Evolutionary conservation across 2,888 invertebrate genomes (phyloP), one percentile per base, ranked within the genome.

Genomic region (Ornithoptera alexandrae): DNA sequence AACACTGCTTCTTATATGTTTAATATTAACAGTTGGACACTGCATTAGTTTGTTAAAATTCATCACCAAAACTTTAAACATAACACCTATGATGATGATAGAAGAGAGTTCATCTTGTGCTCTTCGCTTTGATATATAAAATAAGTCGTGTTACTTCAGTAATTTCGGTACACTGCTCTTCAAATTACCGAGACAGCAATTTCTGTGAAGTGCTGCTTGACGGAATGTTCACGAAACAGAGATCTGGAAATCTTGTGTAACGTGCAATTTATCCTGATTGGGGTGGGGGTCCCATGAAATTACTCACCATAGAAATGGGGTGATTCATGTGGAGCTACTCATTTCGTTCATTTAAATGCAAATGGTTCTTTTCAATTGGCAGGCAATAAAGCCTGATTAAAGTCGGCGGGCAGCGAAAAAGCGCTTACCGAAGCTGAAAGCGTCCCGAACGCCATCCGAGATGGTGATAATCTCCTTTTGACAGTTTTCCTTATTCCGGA

Each of bases 321-420:
- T 2, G 42, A 42, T 64, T 60, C 59, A 61, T 65, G 68, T 69
- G 42, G 56, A 60, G 46, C 50, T 46, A 58, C 60, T 39, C 42
- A 39, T 68, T 68, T 61, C 30, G 56, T 65, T 69, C 65, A 65
- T 69, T 69, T 65, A 57, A 69, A 69, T 69, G 69, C 65, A 69
- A 69, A 69, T 69, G 65, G 62, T 62, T 61, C 62, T 61, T 65
- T 69, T 69, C 65, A 69, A 65, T 69, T 69, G 65, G 69, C 57
- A 65, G 62, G 65, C 69, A 65, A 61, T 62, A 65, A 69, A 58
- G 65, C 65, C 57, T 61, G 61, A 65, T 69, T 69, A 69, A 64
- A 65, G 60, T 59, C 39, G 36, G 10, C 50, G 68, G 59, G 59
- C 59, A 46, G 50, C 64, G 64, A 42, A 61, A 42, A 69, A 42